A percentile compares a stretch with the other conserved stretches of the same genome.
Conservation (phyloP, 2,113 vertebrate species). For the Odontesthes bonariensis region DNA sequence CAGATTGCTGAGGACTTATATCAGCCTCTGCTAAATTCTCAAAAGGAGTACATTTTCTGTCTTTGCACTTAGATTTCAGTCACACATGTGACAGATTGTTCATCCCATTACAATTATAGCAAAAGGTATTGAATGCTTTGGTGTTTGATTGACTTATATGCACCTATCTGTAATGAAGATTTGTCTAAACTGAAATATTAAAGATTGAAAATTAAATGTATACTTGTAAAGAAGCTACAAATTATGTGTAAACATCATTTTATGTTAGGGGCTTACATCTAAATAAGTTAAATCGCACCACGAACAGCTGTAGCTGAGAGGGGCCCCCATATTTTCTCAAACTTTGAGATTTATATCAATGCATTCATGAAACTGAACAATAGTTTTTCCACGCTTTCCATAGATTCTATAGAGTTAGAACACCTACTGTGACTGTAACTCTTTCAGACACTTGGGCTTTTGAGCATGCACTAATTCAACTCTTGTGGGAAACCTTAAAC, state of each 20-base stretch:
- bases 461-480: constrained; percentile 17
- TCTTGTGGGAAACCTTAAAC: constrained; percentile 46
- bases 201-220: constrained; percentile 14
- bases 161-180: not conserved
- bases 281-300: not conserved
- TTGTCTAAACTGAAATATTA: not conserved
- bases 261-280: constrained; percentile 13
- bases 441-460: constrained; percentile 33
- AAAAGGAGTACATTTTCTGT: not conserved
- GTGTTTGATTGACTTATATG: not conserved
- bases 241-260: constrained; percentile 3
- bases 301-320: constrained; percentile 6
- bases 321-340: constrained; percentile 4
- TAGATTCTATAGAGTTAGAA: constrained; percentile 11
- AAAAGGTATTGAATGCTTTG: not conserved
- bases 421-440: constrained; percentile 48
- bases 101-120: not conserved
- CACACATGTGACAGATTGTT: not conserved
- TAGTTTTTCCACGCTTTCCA: constrained; percentile 25
- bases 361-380: constrained; percentile 58
- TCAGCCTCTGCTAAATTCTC: not conserved
- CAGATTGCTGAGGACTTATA: not conserved
- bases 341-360: constrained; percentile 40
- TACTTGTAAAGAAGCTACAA: not conserved
- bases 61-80: not conserved